Evolutionary conservation across 1,140 invertebrate genomes (phyloP).

Genomic region (Diabrotica virgifera): DNA sequence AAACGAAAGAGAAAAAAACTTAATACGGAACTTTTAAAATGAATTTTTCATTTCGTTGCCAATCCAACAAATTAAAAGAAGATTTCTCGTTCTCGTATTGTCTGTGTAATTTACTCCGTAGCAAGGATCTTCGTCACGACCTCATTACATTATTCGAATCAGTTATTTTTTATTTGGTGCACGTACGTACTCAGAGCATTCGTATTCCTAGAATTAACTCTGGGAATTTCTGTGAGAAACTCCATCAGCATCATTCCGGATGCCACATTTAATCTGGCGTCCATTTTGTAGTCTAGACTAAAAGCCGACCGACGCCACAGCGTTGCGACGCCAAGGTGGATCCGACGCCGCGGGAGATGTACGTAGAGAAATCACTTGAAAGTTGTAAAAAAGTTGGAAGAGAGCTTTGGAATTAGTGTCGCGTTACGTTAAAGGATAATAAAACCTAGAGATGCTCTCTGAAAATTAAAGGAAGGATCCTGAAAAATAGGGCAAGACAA

Average conservation of each 20-base stretch:
- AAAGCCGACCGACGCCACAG: neutral
- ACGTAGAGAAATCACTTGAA: neutral
- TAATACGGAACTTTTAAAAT: neutral
- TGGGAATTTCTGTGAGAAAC: neutral
- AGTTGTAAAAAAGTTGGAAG: neutral
- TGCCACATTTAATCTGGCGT: constrained; percentile 9
- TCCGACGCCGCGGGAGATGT: neutral
- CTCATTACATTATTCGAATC: no score
- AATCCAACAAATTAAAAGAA: constrained; percentile 3
- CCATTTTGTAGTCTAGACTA: constrained; percentile 9
- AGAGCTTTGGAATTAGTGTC: neutral
- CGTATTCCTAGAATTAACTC: constrained; percentile 8
- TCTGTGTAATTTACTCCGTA: neutral
- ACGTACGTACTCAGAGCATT: neutral
- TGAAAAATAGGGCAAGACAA: neutral
- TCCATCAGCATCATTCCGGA: neutral
- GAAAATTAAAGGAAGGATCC: neutral
- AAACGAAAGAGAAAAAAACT: neutral
- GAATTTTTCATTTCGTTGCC: neutral
- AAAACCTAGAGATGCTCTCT: neutral
- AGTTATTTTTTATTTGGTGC: constrained; percentile 7
- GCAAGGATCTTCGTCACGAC: no score
- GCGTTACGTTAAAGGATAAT: neutral
- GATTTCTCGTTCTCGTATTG: neutral
- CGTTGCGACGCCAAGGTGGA: neutral